These are phyloP conservation scores for Aricia agestis DNA, from an alignment of 1,140 invertebrate genomes.

Conservation along the genomic window DNA sequence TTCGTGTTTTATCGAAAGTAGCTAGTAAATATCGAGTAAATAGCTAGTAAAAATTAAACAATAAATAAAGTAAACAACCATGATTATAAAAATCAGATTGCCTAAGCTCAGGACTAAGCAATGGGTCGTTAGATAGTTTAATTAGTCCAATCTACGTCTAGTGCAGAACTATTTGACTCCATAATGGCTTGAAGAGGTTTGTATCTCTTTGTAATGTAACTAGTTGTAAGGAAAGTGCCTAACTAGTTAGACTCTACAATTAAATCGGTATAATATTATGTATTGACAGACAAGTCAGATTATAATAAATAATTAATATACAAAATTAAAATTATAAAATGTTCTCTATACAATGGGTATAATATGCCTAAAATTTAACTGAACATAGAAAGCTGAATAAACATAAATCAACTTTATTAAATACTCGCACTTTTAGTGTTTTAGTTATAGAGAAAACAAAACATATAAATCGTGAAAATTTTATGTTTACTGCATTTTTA, in stretches of 20 bases:
- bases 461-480: conserved; percentile 8
- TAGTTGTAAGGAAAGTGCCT: not conserved
- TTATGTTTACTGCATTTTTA: conserved; percentile 13
- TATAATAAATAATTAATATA: too few relatives aligned
- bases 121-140: conserved; percentile 12
- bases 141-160: conserved; percentile 5
- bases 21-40: too few relatives aligned
- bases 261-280: not conserved
- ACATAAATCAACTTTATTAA: not conserved
- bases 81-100: not conserved
- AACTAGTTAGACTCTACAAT: not conserved
- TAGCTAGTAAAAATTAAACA: not conserved
- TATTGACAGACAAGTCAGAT: not conserved
- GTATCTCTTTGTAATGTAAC: not conserved
- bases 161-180: conserved; percentile 2
- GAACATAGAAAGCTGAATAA: too few relatives aligned
- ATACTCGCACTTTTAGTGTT: not conserved
- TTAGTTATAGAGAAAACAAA: not conserved
- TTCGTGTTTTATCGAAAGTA: too few relatives aligned
- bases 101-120: conserved; percentile 5
- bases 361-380: too few relatives aligned
- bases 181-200: not conserved
- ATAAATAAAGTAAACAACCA: not conserved
- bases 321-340: too few relatives aligned
- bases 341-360: too few relatives aligned